Evolutionary conservation across 2,888 invertebrate genomes (phyloP).

Genomic region (Argyresthia goedartella): DNA sequence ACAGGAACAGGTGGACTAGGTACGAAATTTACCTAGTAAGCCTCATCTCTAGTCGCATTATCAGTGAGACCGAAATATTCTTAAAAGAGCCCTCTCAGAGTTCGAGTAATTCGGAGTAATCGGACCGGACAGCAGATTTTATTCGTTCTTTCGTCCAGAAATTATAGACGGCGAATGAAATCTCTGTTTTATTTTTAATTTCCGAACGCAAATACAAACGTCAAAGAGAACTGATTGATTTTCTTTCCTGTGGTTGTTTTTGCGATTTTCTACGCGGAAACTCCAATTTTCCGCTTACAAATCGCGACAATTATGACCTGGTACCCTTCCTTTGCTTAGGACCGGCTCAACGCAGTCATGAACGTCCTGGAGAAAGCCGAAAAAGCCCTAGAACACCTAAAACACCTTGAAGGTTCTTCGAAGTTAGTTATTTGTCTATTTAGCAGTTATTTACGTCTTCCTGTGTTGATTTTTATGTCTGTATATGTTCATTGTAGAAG

Average conservation of each 20-base stretch:
- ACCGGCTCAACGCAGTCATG: constrained; percentile 26
- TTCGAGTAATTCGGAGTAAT: no score
- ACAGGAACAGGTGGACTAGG: no score
- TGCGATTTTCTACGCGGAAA: constrained; percentile 26
- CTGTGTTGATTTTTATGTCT: neutral
- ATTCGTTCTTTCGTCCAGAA: neutral
- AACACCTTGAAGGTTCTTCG: constrained; percentile 42
- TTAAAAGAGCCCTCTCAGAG: no score
- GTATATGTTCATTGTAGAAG: constrained; percentile 30
- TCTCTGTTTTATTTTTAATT: neutral
- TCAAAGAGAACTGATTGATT: constrained; percentile 27
- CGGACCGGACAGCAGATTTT: neutral
- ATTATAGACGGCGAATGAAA: no score
- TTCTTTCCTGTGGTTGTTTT: constrained; percentile 22
- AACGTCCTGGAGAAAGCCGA: constrained; percentile 62
- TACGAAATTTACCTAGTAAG: no score
- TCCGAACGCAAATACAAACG: neutral
- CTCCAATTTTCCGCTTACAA: constrained; percentile 16
- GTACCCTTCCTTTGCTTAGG: no score
- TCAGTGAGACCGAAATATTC: no score
- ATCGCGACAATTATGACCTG: neutral
- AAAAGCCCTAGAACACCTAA: constrained; percentile 56
- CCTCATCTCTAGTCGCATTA: no score
- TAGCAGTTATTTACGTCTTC: neutral
- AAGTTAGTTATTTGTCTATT: constrained; percentile 33